Evolutionary conservation across 1,140 invertebrate species (phyloP).

Genomic region (Uloborus diversus): DNA sequence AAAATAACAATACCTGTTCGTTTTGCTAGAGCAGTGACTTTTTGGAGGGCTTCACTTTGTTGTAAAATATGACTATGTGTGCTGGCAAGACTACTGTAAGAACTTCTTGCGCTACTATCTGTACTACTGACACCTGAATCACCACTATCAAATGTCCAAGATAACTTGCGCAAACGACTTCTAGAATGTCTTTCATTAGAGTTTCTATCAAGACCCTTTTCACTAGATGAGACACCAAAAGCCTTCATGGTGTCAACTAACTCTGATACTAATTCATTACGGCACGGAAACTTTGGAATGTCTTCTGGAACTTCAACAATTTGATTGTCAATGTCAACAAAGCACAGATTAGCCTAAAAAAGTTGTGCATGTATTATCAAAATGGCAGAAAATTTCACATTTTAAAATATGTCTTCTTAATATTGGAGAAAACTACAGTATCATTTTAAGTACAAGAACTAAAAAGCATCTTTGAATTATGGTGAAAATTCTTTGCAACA

Average conservation of each 20-base stretch:
- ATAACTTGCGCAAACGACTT: slow-evolving; percentile 43
- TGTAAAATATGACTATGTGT: slow-evolving; percentile 66
- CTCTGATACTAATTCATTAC: slow-evolving; percentile 85
- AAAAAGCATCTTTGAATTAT: no score
- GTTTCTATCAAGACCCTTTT: slow-evolving; percentile 40
- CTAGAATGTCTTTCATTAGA: slow-evolving; percentile 53
- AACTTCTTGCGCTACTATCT: slow-evolving; percentile 55
- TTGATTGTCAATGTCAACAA: slow-evolving; percentile 94
- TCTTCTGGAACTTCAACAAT: slow-evolving; percentile 94
- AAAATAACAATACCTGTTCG: no score
- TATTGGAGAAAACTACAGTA: no score
- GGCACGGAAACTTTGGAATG: slow-evolving; percentile 90
- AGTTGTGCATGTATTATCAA: no score
- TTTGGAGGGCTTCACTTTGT: slow-evolving; percentile 75
- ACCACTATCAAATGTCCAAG: slow-evolving; percentile 55
- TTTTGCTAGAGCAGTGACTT: slow-evolving; percentile 81
- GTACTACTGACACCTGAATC: slow-evolving; percentile 53
- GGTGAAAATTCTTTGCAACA: no score
- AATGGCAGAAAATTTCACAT: neutral
- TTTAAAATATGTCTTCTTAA: no score
- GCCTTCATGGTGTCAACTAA: slow-evolving; percentile 80
- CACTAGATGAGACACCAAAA: slow-evolving; percentile 39
- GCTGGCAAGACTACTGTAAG: slow-evolving; percentile 53
- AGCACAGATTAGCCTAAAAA: slow-evolving; percentile 92
- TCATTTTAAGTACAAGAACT: no score